Conservation (phyloP, 2,797 vertebrate species). For the Vireo griseus region DNA sequence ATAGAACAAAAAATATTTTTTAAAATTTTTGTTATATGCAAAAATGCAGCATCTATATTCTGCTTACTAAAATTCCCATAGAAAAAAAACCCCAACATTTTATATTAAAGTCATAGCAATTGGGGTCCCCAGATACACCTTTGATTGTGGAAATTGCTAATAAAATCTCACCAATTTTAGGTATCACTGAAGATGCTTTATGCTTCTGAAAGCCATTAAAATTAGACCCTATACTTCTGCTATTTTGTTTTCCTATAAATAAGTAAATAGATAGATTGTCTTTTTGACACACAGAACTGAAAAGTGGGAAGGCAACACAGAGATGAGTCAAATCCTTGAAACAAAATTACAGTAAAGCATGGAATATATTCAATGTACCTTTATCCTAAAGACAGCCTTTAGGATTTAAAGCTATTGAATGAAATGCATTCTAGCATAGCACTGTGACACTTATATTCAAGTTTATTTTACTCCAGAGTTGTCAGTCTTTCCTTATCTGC, state of each 20-base stretch:
- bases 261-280: neutral
- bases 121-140: neutral
- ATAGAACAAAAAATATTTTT: neutral
- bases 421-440: neutral
- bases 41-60: neutral
- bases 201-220: neutral
- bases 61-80: neutral
- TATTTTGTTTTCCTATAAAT: neutral
- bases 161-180: neutral
- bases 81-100: neutral
- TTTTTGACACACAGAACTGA: neutral
- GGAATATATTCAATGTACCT: neutral
- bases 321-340: neutral
- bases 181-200: neutral
- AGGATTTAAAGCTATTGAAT: neutral
- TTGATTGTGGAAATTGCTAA: neutral
- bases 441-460: neutral
- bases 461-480: neutral
- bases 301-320: neutral
- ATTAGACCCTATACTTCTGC: neutral
- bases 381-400: neutral
- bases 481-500: neutral
- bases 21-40: fast-evolving
- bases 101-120: neutral
- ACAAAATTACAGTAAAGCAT: neutral